Evolutionary conservation across 2,113 vertebrate species (phyloP).

Genomic region (Saccopteryx bilineata): DNA sequence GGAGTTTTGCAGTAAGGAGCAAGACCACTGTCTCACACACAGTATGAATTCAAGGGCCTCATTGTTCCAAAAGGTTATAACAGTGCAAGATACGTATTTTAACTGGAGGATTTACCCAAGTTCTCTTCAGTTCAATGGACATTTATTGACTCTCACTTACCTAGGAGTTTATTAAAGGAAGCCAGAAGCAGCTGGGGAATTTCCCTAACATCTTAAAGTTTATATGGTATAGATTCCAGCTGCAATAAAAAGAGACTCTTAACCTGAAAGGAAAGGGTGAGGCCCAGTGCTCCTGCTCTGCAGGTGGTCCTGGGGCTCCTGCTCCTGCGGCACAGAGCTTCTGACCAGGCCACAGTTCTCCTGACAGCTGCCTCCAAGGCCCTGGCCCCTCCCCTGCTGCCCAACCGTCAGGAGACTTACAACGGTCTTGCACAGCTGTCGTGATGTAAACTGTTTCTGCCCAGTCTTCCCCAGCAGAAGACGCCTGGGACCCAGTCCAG

Average conservation of each 20-base stretch:
- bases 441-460: background rate
- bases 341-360: background rate
- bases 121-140: background rate
- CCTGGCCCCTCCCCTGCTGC: background rate
- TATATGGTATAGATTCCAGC: background rate
- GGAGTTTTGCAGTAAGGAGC: background rate
- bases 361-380: background rate
- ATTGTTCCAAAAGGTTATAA: background rate
- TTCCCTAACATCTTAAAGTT: background rate
- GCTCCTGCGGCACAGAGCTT: too few species aligned
- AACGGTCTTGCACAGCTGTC: background rate
- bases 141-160: background rate
- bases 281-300: background rate
- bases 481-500: too few species aligned
- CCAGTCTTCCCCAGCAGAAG: background rate
- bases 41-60: background rate
- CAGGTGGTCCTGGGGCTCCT: background rate
- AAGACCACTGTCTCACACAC: background rate
- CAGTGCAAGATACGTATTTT: background rate
- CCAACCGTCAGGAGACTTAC: background rate
- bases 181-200: background rate
- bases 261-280: background rate
- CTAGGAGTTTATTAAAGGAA: background rate
- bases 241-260: background rate
- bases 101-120: conserved; percentile 14